These are phyloP conservation scores for Acanthosepion esculentum DNA, from an alignment of 2,888 invertebrate genomes.

Conservation along the genomic window DNA sequence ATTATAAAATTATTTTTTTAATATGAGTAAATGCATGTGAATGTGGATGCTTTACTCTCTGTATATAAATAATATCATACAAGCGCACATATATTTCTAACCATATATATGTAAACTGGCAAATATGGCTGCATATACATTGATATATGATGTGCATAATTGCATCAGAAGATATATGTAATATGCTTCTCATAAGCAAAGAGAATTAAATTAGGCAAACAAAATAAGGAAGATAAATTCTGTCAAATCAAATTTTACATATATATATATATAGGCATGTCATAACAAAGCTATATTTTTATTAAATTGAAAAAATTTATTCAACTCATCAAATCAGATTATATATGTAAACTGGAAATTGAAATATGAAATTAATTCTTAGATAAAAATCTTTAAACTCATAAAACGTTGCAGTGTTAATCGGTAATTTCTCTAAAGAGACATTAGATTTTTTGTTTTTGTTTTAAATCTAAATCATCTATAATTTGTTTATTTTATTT, in stretches of 20 bases:
- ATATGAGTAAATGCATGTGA: too few species aligned
- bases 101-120: background rate
- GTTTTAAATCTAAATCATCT: background rate
- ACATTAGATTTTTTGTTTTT: background rate
- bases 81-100: background rate
- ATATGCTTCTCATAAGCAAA: background rate
- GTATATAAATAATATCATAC: too few species aligned
- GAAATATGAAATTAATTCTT: conserved; percentile 33
- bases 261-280: background rate
- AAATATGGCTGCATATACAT: background rate
- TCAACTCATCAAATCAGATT: background rate
- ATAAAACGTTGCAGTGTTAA: conserved; percentile 16
- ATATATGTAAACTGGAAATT: conserved; percentile 12
- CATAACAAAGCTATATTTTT: background rate
- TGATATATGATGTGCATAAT: background rate
- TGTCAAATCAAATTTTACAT: background rate
- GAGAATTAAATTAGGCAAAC: background rate
- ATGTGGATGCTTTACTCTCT: too few species aligned
- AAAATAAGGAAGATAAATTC: background rate
- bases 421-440: background rate
- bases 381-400: conserved; percentile 15
- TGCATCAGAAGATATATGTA: background rate
- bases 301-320: background rate
- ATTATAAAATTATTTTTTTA: too few species aligned
- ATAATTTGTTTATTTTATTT: background rate